Evolutionary conservation across 1,140 invertebrate species (phyloP), one percentile per base, ranked within the genome.

Genomic region (Meteorus sp.): DNA sequence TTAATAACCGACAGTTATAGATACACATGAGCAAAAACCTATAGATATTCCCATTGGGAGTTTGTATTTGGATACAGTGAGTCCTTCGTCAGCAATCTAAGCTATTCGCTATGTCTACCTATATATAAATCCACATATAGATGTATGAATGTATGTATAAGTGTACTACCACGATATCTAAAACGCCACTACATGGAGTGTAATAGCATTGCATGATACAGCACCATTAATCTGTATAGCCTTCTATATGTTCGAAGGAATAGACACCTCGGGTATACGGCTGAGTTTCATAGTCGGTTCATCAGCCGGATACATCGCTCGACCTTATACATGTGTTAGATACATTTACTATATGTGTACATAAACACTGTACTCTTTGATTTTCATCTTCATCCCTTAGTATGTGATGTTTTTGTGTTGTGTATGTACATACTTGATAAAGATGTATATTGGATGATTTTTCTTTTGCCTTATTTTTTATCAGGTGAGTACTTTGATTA

Each of bases 201-300:
- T 72, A 74, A 74, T 74, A 72, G 71, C 68, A 69, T 72, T 61
- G 69, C 70, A 74, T 72, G 73, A 70, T 68, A 64, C 64, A 65
- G 60, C 45, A 63, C 66, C 73, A 74, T 75, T 74, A 75, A 75
- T 75, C 66, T 63, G 56, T 50, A 63, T 67, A 68, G 45, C 63
- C 68, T 67, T 70, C 66, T 65, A 70, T 71, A 72, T 66, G n/a
- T 71, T 73, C 64, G 64, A 63, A 69, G 69, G 65, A 71, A 73
- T 70, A 70, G 71, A 73, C 71, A 73, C 71, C 71, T 73, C 62
- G 68, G n/a, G n/a, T 68, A 69, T 62, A 72, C 63, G 62, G 65
- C 64, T 72, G 66, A 64, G 62, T 71, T 72, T 72, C 70, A 71
- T 71, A 71, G 69, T 62, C 62, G 66, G 67, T 68, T 71, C 70